Base-by-base conservation (phyloP, 2,797 vertebrate species). In the Anisognathus igniventris region DNA sequence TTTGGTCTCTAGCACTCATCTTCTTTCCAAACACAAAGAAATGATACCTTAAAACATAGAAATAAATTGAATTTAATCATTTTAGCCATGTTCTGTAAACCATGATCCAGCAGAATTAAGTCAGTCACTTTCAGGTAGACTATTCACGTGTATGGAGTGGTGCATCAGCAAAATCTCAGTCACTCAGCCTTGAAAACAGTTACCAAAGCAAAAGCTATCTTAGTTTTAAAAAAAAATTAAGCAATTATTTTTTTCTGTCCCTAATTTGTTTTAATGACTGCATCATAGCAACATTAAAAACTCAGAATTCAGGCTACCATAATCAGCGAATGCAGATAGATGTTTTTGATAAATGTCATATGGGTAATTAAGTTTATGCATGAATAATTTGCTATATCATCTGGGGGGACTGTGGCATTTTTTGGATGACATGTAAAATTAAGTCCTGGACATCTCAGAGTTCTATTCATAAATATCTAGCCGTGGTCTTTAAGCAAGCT, bases 311-410 rank as follows among this genome's bases (percentile, higher is more conserved):
- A 94, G 86, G 47, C 54, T 90, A 60, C 77, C 45, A 37, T 78
- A 93, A 65, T 44, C 44, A 87, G 23, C 30, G 58, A 90, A 35
- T n/a, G 51, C 37, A 71, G 37, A 73, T 20, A 90, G 50, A 84
- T 70, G 47, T 86, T 86, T 93, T 33, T 67, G 76, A 81, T 93
- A 91, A 90, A 93, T 95, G 86, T 91, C 87, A 77, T 61, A 75
- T 18, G 74, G 37, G 37, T 87, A 93, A 92, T 96, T 96, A 94
- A 94, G 53, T 85, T 93, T 85, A 77, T 84, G 83, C 84, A 75
- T 91, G 76, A 96, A 62, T 86, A 86, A 96, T 95, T 93, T 89
- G 30, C 78, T 86, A 35, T 91, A 88, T 93, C 74, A 72, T 95
- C 70, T 82, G 7, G 4, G 44, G 14, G 20, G 5, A 76, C 67